A percentile compares a stretch with the other conserved stretches of the same genome.
Conservation (phyloP, 2,113 vertebrate species). For the Lepisosteus oculatus region DNA sequence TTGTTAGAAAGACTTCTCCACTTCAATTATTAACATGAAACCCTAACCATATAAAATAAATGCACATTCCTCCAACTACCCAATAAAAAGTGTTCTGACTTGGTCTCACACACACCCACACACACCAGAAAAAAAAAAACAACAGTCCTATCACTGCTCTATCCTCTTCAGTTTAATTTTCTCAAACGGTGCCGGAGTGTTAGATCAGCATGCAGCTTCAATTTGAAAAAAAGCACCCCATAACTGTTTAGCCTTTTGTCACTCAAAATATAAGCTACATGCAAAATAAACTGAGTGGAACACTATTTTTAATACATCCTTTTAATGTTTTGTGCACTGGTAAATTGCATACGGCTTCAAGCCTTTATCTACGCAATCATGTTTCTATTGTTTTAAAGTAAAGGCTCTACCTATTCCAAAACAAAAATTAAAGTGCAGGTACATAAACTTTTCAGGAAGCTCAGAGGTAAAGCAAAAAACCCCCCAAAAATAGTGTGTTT, state of each 20-base stretch:
- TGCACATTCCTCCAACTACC: constrained; percentile 68
- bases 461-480: constrained; percentile 24
- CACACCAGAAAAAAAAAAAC: constrained; percentile 57
- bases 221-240: constrained; percentile 45
- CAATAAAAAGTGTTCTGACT: constrained; percentile 64
- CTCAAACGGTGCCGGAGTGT: constrained; percentile 52
- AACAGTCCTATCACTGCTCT: constrained; percentile 51
- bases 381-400: constrained; percentile 43
- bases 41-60: constrained; percentile 50
- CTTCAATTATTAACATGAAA: constrained; percentile 48
- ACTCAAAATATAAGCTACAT: constrained; percentile 60
- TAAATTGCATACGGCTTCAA: constrained; percentile 57
- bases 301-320: constrained; percentile 62
- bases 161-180: constrained; percentile 35
- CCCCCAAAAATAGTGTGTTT: background rate
- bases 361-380: constrained; percentile 31
- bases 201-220: constrained; percentile 54
- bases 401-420: constrained; percentile 37
- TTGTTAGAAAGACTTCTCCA: constrained; percentile 57
- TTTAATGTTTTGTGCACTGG: constrained; percentile 49
- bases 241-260: constrained; percentile 47
- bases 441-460: constrained; percentile 36
- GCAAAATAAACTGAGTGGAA: constrained; percentile 63
- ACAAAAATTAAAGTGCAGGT: constrained; percentile 34
- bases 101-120: constrained; percentile 35